Percentiles rank a stretch among this genome's conserved stretches.
Evolutionary conservation across 2,113 vertebrate species (phyloP).

Genomic region (Oncorhynchus masou): DNA sequence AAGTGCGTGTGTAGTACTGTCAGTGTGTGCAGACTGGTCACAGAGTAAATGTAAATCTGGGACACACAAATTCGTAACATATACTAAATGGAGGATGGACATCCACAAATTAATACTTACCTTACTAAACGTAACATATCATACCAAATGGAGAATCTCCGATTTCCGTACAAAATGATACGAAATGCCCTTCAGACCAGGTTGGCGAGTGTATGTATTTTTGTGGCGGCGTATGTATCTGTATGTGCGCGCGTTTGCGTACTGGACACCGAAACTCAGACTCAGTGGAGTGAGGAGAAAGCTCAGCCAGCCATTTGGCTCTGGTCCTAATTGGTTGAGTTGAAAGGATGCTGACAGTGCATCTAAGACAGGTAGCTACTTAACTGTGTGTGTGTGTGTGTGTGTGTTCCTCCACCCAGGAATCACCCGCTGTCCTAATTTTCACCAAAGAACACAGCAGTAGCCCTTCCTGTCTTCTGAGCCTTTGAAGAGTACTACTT

Average conservation of each 20-base stretch:
- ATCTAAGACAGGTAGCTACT: background rate
- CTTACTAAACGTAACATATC: too few species aligned
- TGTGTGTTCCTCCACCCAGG: slow-evolving; percentile 40
- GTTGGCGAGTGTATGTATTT: too few species aligned
- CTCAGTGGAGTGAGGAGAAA: background rate
- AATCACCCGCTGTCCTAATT: slow-evolving; percentile 40
- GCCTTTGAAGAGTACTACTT: slow-evolving; percentile 42
- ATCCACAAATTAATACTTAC: too few species aligned
- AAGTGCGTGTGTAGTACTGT: background rate
- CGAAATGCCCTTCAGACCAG: too few species aligned
- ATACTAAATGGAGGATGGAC: too few species aligned
- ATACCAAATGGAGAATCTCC: too few species aligned
- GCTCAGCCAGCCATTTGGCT: slow-evolving; percentile 1
- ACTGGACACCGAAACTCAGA: background rate
- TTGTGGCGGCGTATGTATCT: background rate
- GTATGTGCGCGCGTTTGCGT: background rate
- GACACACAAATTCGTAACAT: too few species aligned
- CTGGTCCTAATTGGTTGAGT: slow-evolving; percentile 1
- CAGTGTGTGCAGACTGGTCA: too few species aligned
- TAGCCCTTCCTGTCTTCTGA: slow-evolving; percentile 5
- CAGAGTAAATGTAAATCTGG: too few species aligned
- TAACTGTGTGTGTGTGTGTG: background rate
- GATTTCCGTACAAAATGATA: too few species aligned
- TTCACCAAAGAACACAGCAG: slow-evolving; percentile 26
- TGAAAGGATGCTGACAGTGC: slow-evolving; percentile 3